Conservation (phyloP, 2,888 invertebrate genomes). For the Rutpela maculata region DNA sequence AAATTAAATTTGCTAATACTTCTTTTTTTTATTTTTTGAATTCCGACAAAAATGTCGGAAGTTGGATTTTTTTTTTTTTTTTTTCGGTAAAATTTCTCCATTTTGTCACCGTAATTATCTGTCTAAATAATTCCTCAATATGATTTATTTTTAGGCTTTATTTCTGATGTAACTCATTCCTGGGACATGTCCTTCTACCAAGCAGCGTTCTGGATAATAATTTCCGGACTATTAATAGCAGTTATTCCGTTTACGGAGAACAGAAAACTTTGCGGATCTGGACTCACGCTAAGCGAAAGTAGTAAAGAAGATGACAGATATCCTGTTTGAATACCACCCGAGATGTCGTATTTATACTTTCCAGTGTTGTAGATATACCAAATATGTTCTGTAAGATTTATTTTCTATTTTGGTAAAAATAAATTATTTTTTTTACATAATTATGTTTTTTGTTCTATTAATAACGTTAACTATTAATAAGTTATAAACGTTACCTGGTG, state of each 20-base stretch:
- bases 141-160: slow-evolving; percentile 71
- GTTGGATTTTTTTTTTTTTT: too few species aligned
- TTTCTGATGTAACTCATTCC: slow-evolving; percentile 78
- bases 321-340: slow-evolving; percentile 10
- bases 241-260: slow-evolving; percentile 82
- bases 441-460: too few species aligned
- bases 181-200: slow-evolving; percentile 90
- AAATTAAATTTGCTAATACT: too few species aligned
- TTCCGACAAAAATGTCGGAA: too few species aligned
- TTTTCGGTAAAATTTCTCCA: too few species aligned
- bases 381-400: background rate
- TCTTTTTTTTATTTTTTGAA: too few species aligned
- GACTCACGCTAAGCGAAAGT: slow-evolving; percentile 29
- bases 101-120: too few species aligned
- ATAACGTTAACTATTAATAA: too few species aligned
- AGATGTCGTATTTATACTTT: slow-evolving; percentile 19
- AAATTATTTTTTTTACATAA: background rate
- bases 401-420: slow-evolving; percentile 7
- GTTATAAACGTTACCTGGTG: too few species aligned
- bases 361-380: slow-evolving; percentile 2
- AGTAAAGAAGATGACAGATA: slow-evolving; percentile 1
- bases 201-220: slow-evolving; percentile 87
- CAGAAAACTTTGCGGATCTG: slow-evolving; percentile 74
- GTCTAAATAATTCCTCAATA: too few species aligned
- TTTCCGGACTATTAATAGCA: slow-evolving; percentile 85